Percentiles rank a stretch among this genome's conserved stretches.
Conservation (phyloP, 2,797 vertebrate genomes). For the Echeneis naucrates region DNA sequence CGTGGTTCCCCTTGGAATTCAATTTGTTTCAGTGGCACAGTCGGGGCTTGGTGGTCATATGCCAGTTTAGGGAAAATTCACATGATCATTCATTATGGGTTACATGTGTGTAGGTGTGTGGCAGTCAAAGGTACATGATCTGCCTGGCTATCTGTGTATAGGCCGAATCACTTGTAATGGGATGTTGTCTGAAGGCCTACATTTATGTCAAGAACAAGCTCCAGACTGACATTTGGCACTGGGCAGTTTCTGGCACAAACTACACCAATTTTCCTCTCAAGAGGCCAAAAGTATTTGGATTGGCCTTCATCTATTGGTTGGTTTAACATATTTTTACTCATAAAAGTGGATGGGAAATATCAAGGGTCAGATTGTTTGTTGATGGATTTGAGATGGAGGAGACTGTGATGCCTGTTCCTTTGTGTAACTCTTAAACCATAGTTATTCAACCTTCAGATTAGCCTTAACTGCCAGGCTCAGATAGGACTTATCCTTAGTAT, state of each 20-base stretch:
- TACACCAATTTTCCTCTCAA: conserved; percentile 30
- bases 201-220: conserved; percentile 11
- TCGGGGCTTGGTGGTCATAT: conserved; percentile 14
- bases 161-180: background rate
- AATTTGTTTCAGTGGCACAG: conserved; percentile 16
- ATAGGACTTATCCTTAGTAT: conserved; percentile 20
- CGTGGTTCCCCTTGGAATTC: conserved; percentile 39
- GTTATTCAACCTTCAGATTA: conserved; percentile 65
- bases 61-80: conserved; percentile 27
- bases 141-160: background rate
- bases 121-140: conserved; percentile 24
- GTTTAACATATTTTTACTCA: conserved; percentile 15
- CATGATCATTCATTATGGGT: conserved; percentile 25
- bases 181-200: background rate
- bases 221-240: conserved; percentile 34
- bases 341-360: conserved; percentile 14
- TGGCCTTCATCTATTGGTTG: conserved; percentile 1
- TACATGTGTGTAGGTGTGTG: conserved; percentile 9
- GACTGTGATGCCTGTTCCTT: conserved; percentile 10
- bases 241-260: conserved; percentile 28
- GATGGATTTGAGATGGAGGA: conserved; percentile 10
- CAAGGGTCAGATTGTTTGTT: conserved; percentile 35
- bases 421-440: conserved; percentile 56
- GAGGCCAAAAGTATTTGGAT: conserved; percentile 34
- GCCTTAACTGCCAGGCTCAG: conserved; percentile 68